phyloP scores from a whole-genome alignment of 2,888 invertebrate genomes.

The Parapristionchus giblindavisi region DNA sequence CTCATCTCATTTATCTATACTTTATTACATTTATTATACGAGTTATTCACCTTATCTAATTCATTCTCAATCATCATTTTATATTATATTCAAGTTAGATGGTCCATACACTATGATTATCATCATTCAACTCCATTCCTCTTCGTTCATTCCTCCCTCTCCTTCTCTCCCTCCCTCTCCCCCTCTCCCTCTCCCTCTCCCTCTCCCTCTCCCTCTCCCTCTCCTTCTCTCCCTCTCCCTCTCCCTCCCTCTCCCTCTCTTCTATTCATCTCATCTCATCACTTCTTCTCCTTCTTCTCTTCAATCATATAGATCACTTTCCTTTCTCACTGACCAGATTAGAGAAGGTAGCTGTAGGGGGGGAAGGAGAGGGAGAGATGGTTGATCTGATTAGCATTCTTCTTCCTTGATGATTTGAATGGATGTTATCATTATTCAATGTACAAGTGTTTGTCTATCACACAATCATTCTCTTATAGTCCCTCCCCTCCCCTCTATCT shows the following conservation, averaged over 20 bases:
- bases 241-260: not conserved
- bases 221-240: not conserved
- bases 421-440: no score
- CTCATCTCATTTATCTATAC: no score
- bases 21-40: no score
- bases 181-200: not conserved
- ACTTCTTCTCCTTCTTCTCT: not conserved
- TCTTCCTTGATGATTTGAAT: no score
- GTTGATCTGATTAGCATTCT: no score
- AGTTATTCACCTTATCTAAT: no score
- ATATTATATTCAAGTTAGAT: not conserved
- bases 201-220: not conserved
- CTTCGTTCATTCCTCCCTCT: not conserved
- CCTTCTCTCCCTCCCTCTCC: slow-evolving; percentile 9
- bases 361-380: no score
- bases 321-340: no score
- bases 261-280: slow-evolving; percentile 4
- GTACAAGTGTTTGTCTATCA: not conserved
- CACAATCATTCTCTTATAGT: not conserved
- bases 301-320: no score
- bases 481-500: not conserved
- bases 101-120: not conserved
- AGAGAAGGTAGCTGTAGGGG: no score
- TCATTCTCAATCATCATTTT: no score
- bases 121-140: slow-evolving; percentile 22